Evolutionary conservation across 2,113 vertebrate genomes (phyloP), one percentile per base, ranked within the genome.

Genomic region (Talpa occidentalis): DNA sequence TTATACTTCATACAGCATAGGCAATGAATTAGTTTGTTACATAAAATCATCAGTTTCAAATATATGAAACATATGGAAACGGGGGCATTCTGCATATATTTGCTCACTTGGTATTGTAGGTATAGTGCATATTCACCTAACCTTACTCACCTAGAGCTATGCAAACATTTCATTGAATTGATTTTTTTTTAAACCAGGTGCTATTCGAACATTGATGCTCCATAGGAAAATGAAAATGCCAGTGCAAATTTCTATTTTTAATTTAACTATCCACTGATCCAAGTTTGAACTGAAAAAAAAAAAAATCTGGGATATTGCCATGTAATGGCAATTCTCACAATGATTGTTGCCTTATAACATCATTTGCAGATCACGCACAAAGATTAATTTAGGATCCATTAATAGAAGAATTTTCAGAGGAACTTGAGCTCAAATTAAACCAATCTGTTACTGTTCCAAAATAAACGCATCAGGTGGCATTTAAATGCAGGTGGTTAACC

Each of bases 391-490:
- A 97, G 95, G 93, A 95, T 59, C 94, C 94, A 96, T 97, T 97
- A 98, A 97, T 94, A 96, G 76, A 96, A 96, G 70, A 97, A 96
- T 96, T 97, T 98, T 96, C 96, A 95, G 96, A 98, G 92, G 86
- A 98, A 95, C 94, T 96, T 73, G 5, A 94, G 97, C 97, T 98
- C 96, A 97, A 98, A 98, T 98, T 97, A 98, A 81, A 93, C 89
- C 97, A 98, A 97, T 98, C 97, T 98, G 95, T 97, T 15, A 94
- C 97, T 97, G 97, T 98, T 98, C 97, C 98, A 98, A 98, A 98
- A 98, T 97, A 98, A 98, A 98, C 80, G 97, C 98, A 98, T 98
- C 98, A 98, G 98, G 98, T 98, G 98, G 97, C 97, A 98, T 98
- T 98, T 97, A 97, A 98, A 98, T 97, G 97, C 98, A 98, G 97